Base-by-base conservation (phyloP, 2,888 invertebrate genomes). In the Cordilura impudica region DNA sequence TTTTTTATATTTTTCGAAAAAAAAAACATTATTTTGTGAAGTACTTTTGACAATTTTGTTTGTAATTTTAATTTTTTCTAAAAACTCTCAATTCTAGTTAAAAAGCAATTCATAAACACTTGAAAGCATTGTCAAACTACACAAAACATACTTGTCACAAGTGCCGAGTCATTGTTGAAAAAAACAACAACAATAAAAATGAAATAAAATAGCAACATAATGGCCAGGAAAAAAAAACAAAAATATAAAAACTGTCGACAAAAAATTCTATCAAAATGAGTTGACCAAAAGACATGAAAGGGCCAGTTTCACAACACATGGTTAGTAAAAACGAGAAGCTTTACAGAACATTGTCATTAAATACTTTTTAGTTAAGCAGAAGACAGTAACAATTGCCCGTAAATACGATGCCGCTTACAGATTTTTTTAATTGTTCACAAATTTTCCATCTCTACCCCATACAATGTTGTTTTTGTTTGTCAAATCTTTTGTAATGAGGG, bases 61-160 rank as follows among this genome's bases (percentile, higher is more conserved):
- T 51, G 4, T 12, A 56, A 60, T 43, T 43, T 14, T 12, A 26
- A 51, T 60, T 8, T 54, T 45, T 60, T 45, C 23, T 67, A 69
- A 61, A 70, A 78, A 58, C 63, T 69, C 69, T 73, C 58, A 66
- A 60, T 63, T 63, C 58, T 73, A 65, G 65, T 78, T 69, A 51
- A 73, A 67, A 73, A 78, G 73, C 78, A 78, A 78, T 73, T 78
- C 73, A 78, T 69, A 78, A 73, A 39, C 63, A 69, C 73, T 78
- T 78, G 63, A 78, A 73, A 63, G 43, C 69, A 35, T 78, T 78
- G 78, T 78, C 78, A 63, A 78, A 73, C 73, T 63, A 49, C 60
- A 66, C 60, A 29, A 49, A 60, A 51, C 23, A 8, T 49, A 72
- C 61, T 67, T 67, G 43, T 63, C 56, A 69, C 51, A 69, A 73